Evolutionary conservation across 2,797 vertebrate species (phyloP).

Genomic region (Eleutherodactylus coqui): DNA sequence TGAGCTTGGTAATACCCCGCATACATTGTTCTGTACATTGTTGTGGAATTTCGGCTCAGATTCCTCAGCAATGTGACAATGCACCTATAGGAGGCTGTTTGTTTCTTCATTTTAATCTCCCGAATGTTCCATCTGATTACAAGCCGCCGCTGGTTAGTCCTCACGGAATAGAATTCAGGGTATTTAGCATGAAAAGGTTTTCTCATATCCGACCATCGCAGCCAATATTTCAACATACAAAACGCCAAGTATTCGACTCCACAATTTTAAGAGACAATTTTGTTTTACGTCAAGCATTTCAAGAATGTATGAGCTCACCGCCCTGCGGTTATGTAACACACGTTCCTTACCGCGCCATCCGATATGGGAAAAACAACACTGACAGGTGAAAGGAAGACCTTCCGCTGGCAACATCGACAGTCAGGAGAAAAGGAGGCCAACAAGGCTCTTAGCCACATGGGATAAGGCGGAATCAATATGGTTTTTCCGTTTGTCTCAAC

Average conservation of each 20-base stretch:
- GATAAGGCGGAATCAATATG: no score
- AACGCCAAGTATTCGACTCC: neutral
- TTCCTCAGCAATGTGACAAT: no score
- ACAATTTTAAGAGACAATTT: neutral
- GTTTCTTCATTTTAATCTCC: no score
- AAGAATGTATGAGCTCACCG: constrained; percentile 19
- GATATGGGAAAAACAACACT: neutral
- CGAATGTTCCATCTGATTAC: no score
- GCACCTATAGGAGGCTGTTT: no score
- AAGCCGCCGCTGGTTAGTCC: no score
- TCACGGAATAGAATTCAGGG: neutral
- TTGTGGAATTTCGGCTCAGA: no score
- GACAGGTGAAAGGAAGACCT: neutral
- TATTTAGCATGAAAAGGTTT: neutral
- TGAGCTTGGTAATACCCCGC: no score
- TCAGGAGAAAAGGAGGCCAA: no score
- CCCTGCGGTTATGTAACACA: neutral
- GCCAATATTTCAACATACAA: neutral
- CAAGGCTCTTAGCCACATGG: no score
- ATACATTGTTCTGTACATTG: no score
- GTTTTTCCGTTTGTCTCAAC: no score
- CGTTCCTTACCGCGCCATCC: neutral
- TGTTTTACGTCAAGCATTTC: neutral
- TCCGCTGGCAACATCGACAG: neutral
- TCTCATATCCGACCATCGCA: neutral